Base-by-base conservation (phyloP, 2,113 vertebrate species). In the Hippocampus barbouri region DNA sequence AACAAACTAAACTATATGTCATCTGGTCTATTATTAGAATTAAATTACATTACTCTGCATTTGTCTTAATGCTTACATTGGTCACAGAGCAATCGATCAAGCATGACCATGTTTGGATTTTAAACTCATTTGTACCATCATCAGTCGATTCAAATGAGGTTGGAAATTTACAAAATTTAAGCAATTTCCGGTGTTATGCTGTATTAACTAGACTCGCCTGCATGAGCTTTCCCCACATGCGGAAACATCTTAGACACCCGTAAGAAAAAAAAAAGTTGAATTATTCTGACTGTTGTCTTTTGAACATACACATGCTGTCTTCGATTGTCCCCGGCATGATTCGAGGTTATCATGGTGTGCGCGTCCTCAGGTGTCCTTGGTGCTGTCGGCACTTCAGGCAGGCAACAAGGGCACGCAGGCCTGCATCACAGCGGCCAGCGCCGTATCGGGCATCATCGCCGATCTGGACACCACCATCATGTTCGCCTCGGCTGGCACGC, bases 391-490 rank as follows among this genome's bases (percentile, higher is more conserved):
- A 40, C 95, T 99, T 14, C 98, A 99, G 89, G 97, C 98, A 5
- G 97, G 97, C 49, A 99, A 99, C 87, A 98, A 97, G 79, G 98
- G 97, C 41, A 98, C 97, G 0, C 98, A 99, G 83, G 98, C 98
- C 15, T 99, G 98, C 77, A 99, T 99, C 81, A 99, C 97, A 0
- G 98, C 98, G 0, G 96, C 94, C 75, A 96, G 95, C 5, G 96
- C 97, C 0, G 97, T 99, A 69, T 98, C 97, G 0, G 98, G 98
- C 18, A 99, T 99, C 86, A 98, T 99, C 10, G 97, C 95, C 0
- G 98, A 99, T 80, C 92, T 99, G 71, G 98, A 99, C 87, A 99
- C 98, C 76, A 99, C 97, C 71, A 97, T 99, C 89, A 98, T 99
- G 98, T 99, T 99, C 53, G 98, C 98, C 8, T 96, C 98, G 0